Base-by-base conservation (phyloP, 1,140 invertebrate genomes). In the Heliconius hewitsoni region DNA sequence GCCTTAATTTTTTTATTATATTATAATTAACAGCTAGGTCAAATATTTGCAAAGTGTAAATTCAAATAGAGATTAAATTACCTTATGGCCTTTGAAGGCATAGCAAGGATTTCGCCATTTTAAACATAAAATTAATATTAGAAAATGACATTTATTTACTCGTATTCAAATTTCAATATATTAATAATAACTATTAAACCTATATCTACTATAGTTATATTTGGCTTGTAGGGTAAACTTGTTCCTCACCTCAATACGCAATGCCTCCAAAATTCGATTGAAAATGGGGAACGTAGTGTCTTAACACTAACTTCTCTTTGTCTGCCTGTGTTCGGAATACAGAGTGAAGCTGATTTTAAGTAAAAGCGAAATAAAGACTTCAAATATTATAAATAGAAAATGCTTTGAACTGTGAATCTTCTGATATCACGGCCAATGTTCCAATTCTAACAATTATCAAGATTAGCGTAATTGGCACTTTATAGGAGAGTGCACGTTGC, bases 391-490 rank as follows among this genome's bases (percentile, higher is more conserved):
- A 30, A 66, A 66, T 3, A 66, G 60, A 18, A 30, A 85, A 82
- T 83, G 82, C 84, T 84, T 85, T 81, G 73, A 89, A 83, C 89
- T 85, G 89, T 84, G 86, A 92, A 83, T 80, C 84, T 89, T 84
- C 87, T 89, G 88, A 90, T 90, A 91, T 91, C 88, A 90, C 81
- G 85, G 79, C 82, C 73, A 81, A 75, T 79, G 76, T 80, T 76
- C 88, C 86, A 89, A 92, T 90, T 90, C 76, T 76, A 77, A 73
- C 82, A 89, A 89, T 92, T 91, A 89, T 80, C 84, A 83, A 86
- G 82, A 89, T 89, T 90, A 92, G 84, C 84, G 34, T 83, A 85
- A 83, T 79, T 79, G 74, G 78, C 74, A 76, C 73, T 57, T 34
- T 66, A 9, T 11, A 66, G 60, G 27, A 66, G 23, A 66, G 60